These are phyloP conservation scores for Campylomormyrus tamandua DNA, from an alignment of 2,113 vertebrate genomes.

Conservation along the genomic window DNA sequence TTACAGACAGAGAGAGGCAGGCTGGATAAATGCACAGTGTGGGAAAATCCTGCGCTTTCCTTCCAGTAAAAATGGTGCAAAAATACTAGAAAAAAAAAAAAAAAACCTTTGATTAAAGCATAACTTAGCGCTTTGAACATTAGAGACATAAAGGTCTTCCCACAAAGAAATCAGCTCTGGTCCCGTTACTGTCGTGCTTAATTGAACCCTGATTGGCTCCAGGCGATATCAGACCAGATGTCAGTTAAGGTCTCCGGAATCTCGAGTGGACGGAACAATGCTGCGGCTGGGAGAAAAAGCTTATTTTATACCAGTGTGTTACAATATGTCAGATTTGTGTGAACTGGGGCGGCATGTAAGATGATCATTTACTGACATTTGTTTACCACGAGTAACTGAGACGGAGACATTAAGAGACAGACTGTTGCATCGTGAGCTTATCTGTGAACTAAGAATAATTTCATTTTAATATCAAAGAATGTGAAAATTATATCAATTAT, in stretches of 20 bases:
- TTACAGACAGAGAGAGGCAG: neutral
- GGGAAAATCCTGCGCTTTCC: neutral
- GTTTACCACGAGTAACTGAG: neutral
- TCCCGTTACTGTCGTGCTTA: neutral
- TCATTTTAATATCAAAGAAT: neutral
- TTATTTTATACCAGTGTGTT: neutral
- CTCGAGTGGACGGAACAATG: no score
- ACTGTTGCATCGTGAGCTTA: neutral
- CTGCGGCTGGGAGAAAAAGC: no score
- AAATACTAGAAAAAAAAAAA: neutral
- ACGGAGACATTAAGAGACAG: neutral
- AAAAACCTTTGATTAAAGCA: slow-evolving; percentile 11
- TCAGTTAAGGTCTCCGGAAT: neutral
- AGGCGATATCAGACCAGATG: neutral
- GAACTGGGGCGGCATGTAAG: neutral
- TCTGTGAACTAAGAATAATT: neutral
- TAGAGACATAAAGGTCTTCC: neutral
- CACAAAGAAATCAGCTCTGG: neutral
- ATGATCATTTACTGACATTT: neutral
- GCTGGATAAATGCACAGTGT: neutral
- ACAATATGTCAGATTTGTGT: neutral
- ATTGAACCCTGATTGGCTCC: neutral
- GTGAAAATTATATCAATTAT: neutral
- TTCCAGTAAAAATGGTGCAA: neutral
- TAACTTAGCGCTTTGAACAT: neutral